Percentiles rank a stretch among this genome's conserved stretches.
These are phyloP conservation scores for Trichomalopsis sarcophagae DNA, from an alignment of 1,140 invertebrate species.

Conservation along the genomic window DNA sequence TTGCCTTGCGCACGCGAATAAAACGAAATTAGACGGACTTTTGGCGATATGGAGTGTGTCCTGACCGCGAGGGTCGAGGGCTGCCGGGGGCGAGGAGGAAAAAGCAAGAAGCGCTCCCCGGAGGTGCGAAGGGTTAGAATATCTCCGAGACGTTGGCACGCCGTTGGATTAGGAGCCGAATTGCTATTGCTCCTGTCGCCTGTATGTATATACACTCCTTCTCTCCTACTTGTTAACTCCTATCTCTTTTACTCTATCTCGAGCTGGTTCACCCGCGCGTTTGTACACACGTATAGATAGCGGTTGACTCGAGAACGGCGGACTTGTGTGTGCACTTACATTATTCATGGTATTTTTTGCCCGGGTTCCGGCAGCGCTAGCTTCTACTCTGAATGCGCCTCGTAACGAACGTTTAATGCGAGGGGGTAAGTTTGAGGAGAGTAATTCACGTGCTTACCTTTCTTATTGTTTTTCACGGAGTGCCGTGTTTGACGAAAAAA, in stretches of 20 bases:
- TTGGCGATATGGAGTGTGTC: not conserved
- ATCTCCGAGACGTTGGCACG: conserved; percentile 63
- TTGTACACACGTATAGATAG: not conserved
- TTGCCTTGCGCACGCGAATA: conserved; percentile 56
- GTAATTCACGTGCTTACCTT: not conserved
- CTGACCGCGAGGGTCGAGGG: not conserved
- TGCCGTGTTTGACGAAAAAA: not conserved
- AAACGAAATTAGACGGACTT: conserved; percentile 65
- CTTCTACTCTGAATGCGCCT: not conserved
- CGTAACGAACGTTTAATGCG: conserved; percentile 15
- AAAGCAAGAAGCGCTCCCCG: conserved; percentile 55
- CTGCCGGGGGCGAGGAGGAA: conserved; percentile 28
- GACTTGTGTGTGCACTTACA: not conserved
- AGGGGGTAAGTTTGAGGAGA: not conserved
- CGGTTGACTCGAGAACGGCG: not conserved
- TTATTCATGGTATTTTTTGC: conserved; percentile 31
- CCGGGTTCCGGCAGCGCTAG: not conserved
- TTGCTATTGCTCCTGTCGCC: conserved; percentile 53
- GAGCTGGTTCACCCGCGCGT: not conserved
- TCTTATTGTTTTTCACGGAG: not conserved
- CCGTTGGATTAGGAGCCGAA: conserved; percentile 67
- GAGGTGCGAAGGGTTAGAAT: conserved; percentile 56
- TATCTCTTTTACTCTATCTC: conserved; percentile 35
- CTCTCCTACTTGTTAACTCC: conserved; percentile 38
- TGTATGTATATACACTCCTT: not conserved